These are phyloP conservation scores for Hoplodrina blanda DNA, from an alignment of 2,888 invertebrate species.

Conservation along the genomic window DNA sequence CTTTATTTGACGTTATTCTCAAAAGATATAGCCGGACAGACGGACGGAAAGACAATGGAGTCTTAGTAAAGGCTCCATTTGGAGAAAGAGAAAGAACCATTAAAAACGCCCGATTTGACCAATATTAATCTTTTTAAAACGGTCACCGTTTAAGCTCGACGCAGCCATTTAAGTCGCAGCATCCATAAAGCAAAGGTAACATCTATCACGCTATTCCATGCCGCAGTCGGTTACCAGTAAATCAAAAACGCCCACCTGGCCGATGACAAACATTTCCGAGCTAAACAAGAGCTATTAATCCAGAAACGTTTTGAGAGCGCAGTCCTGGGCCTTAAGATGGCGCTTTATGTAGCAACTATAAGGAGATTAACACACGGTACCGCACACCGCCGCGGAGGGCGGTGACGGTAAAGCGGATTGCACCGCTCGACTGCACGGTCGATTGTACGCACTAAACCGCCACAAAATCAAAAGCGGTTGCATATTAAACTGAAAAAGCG, in stretches of 20 bases:
- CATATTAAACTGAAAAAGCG: too few relatives aligned
- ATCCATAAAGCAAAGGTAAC: conserved; percentile 25
- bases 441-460: too few relatives aligned
- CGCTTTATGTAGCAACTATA: conserved; percentile 47
- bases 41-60: too few relatives aligned
- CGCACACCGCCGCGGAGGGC: too few relatives aligned
- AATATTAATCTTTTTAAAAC: conserved; percentile 3
- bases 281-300: conserved; percentile 82
- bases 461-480: too few relatives aligned
- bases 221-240: conserved; percentile 63
- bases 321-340: conserved; percentile 67
- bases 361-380: neutral
- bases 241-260: conserved; percentile 75
- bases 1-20: too few relatives aligned
- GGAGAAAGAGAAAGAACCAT: too few relatives aligned
- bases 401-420: too few relatives aligned
- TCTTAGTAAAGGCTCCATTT: too few relatives aligned
- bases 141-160: neutral
- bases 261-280: conserved; percentile 81
- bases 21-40: too few relatives aligned
- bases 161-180: conserved; percentile 11
- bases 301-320: conserved; percentile 70
- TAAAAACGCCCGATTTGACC: too few relatives aligned
- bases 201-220: conserved; percentile 41
- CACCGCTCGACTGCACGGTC: too few relatives aligned